A percentile compares a stretch with the other conserved stretches of the same genome.
phyloP scores from a whole-genome alignment of 2,888 invertebrate species.

The Morpho helenor region DNA sequence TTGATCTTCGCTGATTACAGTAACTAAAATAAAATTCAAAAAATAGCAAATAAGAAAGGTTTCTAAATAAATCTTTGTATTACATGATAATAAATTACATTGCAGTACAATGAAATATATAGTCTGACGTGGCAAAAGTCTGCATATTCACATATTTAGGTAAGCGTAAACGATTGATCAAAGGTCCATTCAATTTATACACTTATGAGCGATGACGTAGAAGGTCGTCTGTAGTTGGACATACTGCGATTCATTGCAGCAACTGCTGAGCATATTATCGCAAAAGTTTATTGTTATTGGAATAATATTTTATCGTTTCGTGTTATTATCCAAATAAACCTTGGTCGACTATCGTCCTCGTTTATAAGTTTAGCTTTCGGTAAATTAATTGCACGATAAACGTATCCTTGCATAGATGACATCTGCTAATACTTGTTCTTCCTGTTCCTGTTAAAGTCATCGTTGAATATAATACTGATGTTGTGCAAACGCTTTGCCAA shows the following conservation, averaged over 20 bases:
- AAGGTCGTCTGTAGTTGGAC: constrained; percentile 11
- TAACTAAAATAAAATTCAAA: too few species aligned
- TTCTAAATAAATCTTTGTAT: too few species aligned
- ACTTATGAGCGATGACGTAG: not conserved
- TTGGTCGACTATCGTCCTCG: constrained; percentile 36
- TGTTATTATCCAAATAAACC: constrained; percentile 40
- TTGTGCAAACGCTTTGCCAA: too few species aligned
- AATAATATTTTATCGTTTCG: constrained; percentile 17
- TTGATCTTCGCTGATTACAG: not conserved
- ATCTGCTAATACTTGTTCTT: not conserved
- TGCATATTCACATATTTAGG: constrained; percentile 4
- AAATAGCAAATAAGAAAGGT: too few species aligned
- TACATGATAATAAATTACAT: too few species aligned
- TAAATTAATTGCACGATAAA: constrained; percentile 14
- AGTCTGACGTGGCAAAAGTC: constrained; percentile 6
- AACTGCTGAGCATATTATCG: not conserved
- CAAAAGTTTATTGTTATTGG: too few species aligned
- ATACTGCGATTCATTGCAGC: constrained; percentile 6
- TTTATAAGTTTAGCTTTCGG: constrained; percentile 7
- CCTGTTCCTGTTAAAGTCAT: not conserved
- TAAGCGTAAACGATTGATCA: constrained; percentile 5
- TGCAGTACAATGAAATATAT: too few species aligned
- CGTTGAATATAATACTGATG: too few species aligned
- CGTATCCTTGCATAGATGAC: constrained; percentile 9
- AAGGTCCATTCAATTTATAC: constrained; percentile 9